phyloP scores from a whole-genome alignment of 2,113 vertebrate species.

The Rhinogobius similis region DNA sequence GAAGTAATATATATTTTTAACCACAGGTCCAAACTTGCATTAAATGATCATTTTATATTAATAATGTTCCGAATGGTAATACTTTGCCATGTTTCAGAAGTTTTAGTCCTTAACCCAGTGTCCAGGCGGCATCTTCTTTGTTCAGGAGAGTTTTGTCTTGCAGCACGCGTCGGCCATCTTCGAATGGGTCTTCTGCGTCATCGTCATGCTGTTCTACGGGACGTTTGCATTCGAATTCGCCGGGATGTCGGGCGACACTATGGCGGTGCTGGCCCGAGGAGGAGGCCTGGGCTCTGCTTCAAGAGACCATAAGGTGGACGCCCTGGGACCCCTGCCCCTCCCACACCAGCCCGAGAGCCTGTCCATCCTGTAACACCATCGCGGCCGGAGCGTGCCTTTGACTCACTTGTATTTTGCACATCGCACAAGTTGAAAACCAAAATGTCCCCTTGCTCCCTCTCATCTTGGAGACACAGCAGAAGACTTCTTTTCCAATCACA shows the following conservation, averaged over 20 bases:
- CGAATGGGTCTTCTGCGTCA: slow-evolving; percentile 89
- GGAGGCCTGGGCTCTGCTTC: slow-evolving; percentile 54
- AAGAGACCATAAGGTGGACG: slow-evolving; percentile 72
- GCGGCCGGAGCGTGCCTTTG: slow-evolving; percentile 24
- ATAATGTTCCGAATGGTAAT: neutral
- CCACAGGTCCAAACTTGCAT: too few species aligned
- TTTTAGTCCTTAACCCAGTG: slow-evolving; percentile 76
- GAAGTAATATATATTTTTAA: neutral
- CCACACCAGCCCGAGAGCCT: slow-evolving; percentile 67
- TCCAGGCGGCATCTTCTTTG: slow-evolving; percentile 86
- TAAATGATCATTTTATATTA: neutral
- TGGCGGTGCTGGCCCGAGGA: slow-evolving; percentile 81
- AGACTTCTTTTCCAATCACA: slow-evolving; percentile 24
- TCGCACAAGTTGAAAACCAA: slow-evolving; percentile 54
- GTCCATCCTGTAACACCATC: slow-evolving; percentile 65
- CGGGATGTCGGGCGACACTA: slow-evolving; percentile 83
- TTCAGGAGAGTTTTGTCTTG: slow-evolving; percentile 86
- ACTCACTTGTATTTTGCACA: slow-evolving; percentile 73
- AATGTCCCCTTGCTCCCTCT: slow-evolving; percentile 10
- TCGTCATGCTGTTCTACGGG: slow-evolving; percentile 87
- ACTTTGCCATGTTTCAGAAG: neutral
- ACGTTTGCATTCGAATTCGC: slow-evolving; percentile 90
- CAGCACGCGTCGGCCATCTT: slow-evolving; percentile 88
- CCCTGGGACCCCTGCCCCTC: slow-evolving; percentile 32
- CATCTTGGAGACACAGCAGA: slow-evolving; percentile 4